Percentiles rank a stretch among this genome's conserved stretches.
These are phyloP conservation scores for Macropodus opercularis DNA, from an alignment of 2,797 vertebrate species.

Conservation along the genomic window DNA sequence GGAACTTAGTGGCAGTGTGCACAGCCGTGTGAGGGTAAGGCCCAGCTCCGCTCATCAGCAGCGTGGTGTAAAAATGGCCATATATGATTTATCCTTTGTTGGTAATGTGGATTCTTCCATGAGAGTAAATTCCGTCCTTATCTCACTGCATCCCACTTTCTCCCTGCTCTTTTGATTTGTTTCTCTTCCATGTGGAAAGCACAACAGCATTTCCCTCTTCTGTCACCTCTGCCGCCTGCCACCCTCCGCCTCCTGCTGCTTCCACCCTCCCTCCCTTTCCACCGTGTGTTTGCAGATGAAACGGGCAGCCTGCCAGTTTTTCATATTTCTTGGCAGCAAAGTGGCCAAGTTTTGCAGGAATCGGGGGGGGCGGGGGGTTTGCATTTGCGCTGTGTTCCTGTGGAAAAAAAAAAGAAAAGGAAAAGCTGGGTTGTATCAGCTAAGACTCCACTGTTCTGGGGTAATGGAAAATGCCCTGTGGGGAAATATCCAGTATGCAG, in stretches of 20 bases:
- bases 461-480: slow-evolving; percentile 89
- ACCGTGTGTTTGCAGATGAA: slow-evolving; percentile 84
- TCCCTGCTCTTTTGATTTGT: slow-evolving; percentile 57
- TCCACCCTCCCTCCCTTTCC: slow-evolving; percentile 63
- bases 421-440: slow-evolving; percentile 72
- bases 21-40: slow-evolving; percentile 15
- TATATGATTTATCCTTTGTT: slow-evolving; percentile 63
- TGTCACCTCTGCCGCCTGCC: slow-evolving; percentile 64
- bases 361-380: slow-evolving; percentile 74
- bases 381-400: slow-evolving; percentile 93
- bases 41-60: slow-evolving; percentile 24
- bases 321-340: slow-evolving; percentile 89
- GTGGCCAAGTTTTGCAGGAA: slow-evolving; percentile 86
- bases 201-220: slow-evolving; percentile 78
- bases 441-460: slow-evolving; percentile 80
- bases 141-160: slow-evolving; percentile 58
- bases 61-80: slow-evolving; percentile 54
- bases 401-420: slow-evolving; percentile 76
- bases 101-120: slow-evolving; percentile 64
- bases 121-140: slow-evolving; percentile 63
- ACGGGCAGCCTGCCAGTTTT: slow-evolving; percentile 91
- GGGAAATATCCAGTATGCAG: slow-evolving; percentile 84
- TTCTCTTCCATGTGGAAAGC: slow-evolving; percentile 68
- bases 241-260: slow-evolving; percentile 45
- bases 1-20: slow-evolving; percentile 22